Percentiles rank a stretch among this genome's conserved stretches.
Evolutionary conservation across 1,140 invertebrate species (phyloP).

Genomic region (Drosophila sp.): DNA sequence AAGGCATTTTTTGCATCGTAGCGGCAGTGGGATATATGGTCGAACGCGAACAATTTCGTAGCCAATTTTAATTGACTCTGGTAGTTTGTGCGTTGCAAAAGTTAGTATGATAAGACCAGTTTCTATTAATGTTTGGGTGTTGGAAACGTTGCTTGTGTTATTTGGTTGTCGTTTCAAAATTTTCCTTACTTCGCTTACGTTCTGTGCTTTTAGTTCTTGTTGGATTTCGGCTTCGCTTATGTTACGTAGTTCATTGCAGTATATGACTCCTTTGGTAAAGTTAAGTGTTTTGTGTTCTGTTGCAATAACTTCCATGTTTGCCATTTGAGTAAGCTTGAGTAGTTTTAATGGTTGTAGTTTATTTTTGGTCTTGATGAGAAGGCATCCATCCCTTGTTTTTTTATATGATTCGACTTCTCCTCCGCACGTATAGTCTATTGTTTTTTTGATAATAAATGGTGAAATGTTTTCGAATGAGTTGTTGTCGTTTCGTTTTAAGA

Average conservation of each 20-base stretch:
- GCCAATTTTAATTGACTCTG: too few species aligned
- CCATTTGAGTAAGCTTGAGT: neutral
- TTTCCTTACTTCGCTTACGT: constrained; percentile 3
- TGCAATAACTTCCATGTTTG: neutral
- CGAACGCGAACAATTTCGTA: too few species aligned
- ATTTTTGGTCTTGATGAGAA: constrained; percentile 3
- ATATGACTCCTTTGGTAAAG: constrained; percentile 7
- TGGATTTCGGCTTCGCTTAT: neutral
- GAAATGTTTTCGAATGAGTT: neutral
- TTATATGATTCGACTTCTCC: constrained; percentile 4
- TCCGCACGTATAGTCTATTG: neutral
- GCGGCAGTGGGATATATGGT: too few species aligned
- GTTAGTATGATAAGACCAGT: too few species aligned
- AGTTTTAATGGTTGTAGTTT: neutral
- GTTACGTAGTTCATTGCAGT: constrained; percentile 7
- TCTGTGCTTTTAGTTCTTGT: constrained; percentile 8
- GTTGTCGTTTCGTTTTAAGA: neutral
- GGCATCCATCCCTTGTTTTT: neutral
- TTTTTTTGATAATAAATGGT: constrained; percentile 6
- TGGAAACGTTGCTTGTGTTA: too few species aligned
- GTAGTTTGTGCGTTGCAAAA: too few species aligned
- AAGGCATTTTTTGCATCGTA: too few species aligned
- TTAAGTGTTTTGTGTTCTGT: constrained; percentile 7
- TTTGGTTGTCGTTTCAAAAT: neutral
- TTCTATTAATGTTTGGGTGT: too few species aligned